Evolutionary conservation across 2,797 vertebrate species (phyloP), one percentile per base, ranked within the genome.

Genomic region (Sphenodon punctatus): DNA sequence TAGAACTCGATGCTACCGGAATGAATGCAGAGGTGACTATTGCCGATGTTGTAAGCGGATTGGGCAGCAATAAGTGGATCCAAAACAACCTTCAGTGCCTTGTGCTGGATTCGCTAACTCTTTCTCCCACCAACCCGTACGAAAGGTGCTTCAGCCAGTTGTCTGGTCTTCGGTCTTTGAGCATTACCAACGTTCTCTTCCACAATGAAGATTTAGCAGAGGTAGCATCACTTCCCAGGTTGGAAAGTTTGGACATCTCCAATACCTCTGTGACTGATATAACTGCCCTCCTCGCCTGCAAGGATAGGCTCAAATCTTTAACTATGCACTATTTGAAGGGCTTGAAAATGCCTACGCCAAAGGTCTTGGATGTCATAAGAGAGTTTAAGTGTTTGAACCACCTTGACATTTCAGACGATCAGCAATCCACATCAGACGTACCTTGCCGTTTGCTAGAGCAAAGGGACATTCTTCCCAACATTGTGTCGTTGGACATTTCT

Each of bases 221-320:
- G 8, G 96, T 97, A 73, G 96, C 97, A 63, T 92, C 93, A 32
- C 93, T 98, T 92, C 97, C 97, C 10, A 96, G 95, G 10, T 93
- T 98, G 79, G 97, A 98, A 92, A 97, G 96, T 83, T 94, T 98
- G 53, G 97, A 98, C 82, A 97, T 98, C 82, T 98, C 97, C 78
- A 98, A 97, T 94, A 98, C 97, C 2, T 97, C 96, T 0, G 96
- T 98, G 36, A 97, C 97, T 49, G 96, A 98, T 90, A 96, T 98
- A 82, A 96, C 92, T 53, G 95, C 97, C 0, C 94, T 98, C 69
- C 94, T 97, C 78, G 93, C 93, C 67, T 96, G 97, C 86, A 97
- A 96, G 80, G 93, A 96, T 78, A 92, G 93, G 27, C 95, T 98
- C 55, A 97, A 95, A 67, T 98, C 96, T 4, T 96, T 98, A 16